Evolutionary conservation across 2,888 invertebrate genomes (phyloP).

Genomic region (Pollenia griseotomentosa): DNA sequence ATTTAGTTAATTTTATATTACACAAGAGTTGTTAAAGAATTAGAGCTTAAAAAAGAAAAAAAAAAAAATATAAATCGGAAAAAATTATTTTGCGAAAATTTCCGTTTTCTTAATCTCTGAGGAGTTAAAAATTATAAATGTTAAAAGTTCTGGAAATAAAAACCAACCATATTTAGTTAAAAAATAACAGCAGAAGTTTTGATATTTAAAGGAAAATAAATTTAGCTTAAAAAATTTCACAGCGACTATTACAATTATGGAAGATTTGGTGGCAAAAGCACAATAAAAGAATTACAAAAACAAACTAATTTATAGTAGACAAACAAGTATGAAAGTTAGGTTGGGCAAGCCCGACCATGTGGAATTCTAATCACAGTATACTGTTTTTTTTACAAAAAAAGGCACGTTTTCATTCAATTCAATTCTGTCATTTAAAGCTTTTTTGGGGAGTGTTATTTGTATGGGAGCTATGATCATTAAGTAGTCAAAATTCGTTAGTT

Average conservation of each 20-base stretch:
- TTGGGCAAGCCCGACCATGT: no score
- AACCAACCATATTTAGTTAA: slow-evolving; percentile 20
- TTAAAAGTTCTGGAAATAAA: slow-evolving; percentile 58
- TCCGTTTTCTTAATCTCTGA: slow-evolving; percentile 53
- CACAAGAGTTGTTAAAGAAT: slow-evolving; percentile 70
- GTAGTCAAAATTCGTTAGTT: no score
- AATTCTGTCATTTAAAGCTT: no score
- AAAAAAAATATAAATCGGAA: slow-evolving; percentile 41
- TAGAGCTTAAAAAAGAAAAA: not conserved
- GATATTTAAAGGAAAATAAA: slow-evolving; percentile 31
- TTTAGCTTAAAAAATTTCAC: slow-evolving; percentile 4
- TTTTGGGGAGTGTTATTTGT: no score
- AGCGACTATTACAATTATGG: not conserved
- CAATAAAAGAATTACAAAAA: no score
- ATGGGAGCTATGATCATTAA: no score
- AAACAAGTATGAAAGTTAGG: no score
- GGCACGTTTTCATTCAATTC: no score
- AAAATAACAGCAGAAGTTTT: slow-evolving; percentile 18
- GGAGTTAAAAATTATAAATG: slow-evolving; percentile 58
- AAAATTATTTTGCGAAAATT: slow-evolving; percentile 58
- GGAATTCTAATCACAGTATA: no score
- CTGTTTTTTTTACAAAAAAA: no score
- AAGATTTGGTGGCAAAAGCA: not conserved
- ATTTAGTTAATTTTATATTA: slow-evolving; percentile 76
- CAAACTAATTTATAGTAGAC: not conserved